A percentile compares a stretch with the other conserved stretches of the same genome.
Conservation (phyloP, 2,797 vertebrate genomes). For the Acrocephalus scirpaceus region DNA sequence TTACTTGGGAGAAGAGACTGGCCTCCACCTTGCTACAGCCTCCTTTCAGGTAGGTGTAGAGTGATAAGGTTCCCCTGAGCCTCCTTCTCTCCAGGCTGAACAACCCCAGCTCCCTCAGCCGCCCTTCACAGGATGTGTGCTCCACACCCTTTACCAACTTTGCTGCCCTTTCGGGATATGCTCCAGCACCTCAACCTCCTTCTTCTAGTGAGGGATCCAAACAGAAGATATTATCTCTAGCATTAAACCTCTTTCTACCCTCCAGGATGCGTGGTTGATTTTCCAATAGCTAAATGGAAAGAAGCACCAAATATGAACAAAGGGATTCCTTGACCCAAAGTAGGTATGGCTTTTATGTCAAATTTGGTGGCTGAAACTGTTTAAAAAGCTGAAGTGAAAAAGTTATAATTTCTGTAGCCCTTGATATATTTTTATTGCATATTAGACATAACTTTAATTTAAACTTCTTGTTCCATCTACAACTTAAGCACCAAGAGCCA, state of each 20-base stretch:
- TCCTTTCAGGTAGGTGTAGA: neutral
- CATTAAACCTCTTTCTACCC: neutral
- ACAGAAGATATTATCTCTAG: neutral
- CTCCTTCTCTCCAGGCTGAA: neutral
- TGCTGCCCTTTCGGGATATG: accelerated
- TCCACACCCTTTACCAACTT: neutral
- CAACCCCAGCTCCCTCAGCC: neutral
- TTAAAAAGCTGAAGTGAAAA: neutral
- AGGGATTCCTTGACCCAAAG: neutral
- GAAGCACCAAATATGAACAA: neutral
- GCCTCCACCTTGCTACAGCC: accelerated
- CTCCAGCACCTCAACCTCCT: neutral
- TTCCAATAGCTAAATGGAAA: neutral
- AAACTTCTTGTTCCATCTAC: neutral
- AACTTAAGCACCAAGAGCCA: neutral
- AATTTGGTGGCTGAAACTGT: neutral
- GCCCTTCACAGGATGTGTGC: accelerated
- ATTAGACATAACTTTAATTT: neutral
- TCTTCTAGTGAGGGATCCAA: neutral
- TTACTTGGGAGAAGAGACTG: neutral
- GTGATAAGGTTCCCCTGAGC: neutral
- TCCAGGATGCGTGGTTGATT: neutral
- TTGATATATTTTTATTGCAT: neutral
- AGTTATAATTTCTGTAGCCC: neutral
- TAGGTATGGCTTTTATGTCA: neutral